Evolutionary conservation across 1,140 invertebrate species (phyloP), one percentile per base, ranked within the genome.

Genomic region (Zaprionus vittiger): DNA sequence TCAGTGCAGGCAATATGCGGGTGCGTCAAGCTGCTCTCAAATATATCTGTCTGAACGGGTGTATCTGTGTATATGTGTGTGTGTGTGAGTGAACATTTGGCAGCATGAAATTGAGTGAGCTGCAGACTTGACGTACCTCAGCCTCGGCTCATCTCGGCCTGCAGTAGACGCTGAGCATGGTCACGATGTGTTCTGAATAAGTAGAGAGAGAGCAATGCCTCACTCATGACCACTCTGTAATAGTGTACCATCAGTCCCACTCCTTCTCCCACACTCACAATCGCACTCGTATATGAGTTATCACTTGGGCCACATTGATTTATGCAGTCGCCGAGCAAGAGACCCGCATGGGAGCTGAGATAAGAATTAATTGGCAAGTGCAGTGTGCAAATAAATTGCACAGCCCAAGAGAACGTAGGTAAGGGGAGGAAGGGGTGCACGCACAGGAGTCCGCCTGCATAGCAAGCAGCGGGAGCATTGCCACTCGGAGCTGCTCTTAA

Each of bases 311-410:
- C 85, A 85, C 79, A 81, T 79, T 89, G 84, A 89, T 90, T 90
- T 90, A 89, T 90, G 81, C 84, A 87, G 85, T 87, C 75, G 81
- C 61, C 69, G 68, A 64, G 81, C 59, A 84, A 72, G 81, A 75
- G 77, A 77, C 74, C 84, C 77, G 85, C 81, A 79, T 90, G 85
- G 74, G 81, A 81, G 84, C 81, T 81, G 74, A 89, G 84, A 87
- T 87, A 87, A 89, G 79, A 89, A 90, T 90, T 89, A 90, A 89
- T 89, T 89, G 84, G 84, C 85, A 89, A 89, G 85, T 89, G 85
- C 85, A 85, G 75, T 90, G 79, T 63, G 79, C 85, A 84, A 84
- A 89, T 89, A 87, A 87, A 87, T 90, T 85, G 81, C 84, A 86
- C 68, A 60, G 77, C 55, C 12, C 54, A n/a, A 28, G 41, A 41